These are phyloP conservation scores for Cryptomyrus ogoouensis DNA, from an alignment of 2,113 vertebrate species.

Conservation along the genomic window DNA sequence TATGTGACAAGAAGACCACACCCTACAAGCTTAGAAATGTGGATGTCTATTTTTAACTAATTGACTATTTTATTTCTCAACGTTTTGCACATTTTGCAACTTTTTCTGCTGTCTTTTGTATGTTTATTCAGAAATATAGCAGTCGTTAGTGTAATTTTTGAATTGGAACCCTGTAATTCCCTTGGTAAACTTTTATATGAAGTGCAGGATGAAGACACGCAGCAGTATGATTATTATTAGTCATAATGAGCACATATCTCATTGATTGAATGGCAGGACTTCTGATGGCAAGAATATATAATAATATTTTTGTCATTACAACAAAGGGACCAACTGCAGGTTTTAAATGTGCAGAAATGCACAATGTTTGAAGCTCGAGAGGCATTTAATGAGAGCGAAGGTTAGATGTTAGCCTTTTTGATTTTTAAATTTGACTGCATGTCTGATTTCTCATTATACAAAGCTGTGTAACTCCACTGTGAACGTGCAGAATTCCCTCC, in stretches of 20 bases:
- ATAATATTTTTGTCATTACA: not conserved
- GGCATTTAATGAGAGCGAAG: not conserved
- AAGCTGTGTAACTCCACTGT: not conserved
- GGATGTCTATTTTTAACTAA: not conserved
- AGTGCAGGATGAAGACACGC: not conserved
- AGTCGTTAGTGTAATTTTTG: not conserved
- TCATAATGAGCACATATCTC: not conserved
- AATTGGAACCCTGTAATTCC: not conserved
- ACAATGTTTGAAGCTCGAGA: not conserved
- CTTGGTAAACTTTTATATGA: not conserved
- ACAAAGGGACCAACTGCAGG: not conserved
- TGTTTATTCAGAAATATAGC: not conserved
- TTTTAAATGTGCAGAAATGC: not conserved
- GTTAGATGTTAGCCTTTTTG: not conserved
- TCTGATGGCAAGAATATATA: not conserved
- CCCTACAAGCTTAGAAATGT: not conserved
- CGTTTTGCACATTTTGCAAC: not conserved
- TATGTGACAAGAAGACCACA: not conserved
- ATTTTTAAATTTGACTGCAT: not conserved
- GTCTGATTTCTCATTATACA: not conserved
- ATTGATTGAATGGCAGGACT: not conserved
- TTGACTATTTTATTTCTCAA: not conserved
- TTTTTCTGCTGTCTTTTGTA: not conserved
- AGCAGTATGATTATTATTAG: not conserved
- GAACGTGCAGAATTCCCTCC: not conserved